Conservation (phyloP, 2,888 invertebrate species). For the Eupithecia vulgata region DNA sequence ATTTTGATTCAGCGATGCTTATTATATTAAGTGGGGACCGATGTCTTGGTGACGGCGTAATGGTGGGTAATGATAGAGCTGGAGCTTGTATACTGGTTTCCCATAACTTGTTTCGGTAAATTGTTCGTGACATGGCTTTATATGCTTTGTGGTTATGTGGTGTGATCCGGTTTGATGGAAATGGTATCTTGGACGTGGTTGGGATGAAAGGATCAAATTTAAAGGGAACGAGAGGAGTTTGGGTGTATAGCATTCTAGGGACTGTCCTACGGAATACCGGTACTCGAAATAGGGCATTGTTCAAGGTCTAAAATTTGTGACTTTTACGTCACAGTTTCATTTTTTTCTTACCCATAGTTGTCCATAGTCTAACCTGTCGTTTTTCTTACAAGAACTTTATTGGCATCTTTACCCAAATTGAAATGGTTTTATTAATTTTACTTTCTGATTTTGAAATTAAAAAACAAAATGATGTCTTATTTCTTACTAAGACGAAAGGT, state of each 20-base stretch:
- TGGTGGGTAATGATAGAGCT: conserved; percentile 73
- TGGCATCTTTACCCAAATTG: background rate
- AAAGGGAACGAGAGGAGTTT: background rate
- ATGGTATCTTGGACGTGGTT: background rate
- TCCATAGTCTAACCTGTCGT: background rate
- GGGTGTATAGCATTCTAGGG: background rate
- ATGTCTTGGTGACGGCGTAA: conserved; percentile 79
- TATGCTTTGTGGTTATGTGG: conserved; percentile 48
- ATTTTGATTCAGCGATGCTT: conserved; percentile 80
- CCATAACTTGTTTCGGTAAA: conserved; percentile 55
- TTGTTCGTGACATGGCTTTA: conserved; percentile 55
- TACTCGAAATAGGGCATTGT: too few species aligned
- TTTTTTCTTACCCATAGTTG: background rate
- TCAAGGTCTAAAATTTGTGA: too few species aligned
- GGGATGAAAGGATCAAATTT: background rate
- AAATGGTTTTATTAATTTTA: background rate
- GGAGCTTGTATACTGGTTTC: conserved; percentile 51
- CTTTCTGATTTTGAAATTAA: too few species aligned
- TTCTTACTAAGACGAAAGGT: too few species aligned
- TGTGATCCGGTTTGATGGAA: background rate
- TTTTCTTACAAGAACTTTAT: background rate
- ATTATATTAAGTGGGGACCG: conserved; percentile 82
- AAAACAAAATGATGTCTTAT: too few species aligned
- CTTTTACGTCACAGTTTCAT: background rate
- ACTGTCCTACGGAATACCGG: too few species aligned